Conservation (phyloP, 64 coral and sea anemone genomes). For the Actinia tenebrosa region DNA sequence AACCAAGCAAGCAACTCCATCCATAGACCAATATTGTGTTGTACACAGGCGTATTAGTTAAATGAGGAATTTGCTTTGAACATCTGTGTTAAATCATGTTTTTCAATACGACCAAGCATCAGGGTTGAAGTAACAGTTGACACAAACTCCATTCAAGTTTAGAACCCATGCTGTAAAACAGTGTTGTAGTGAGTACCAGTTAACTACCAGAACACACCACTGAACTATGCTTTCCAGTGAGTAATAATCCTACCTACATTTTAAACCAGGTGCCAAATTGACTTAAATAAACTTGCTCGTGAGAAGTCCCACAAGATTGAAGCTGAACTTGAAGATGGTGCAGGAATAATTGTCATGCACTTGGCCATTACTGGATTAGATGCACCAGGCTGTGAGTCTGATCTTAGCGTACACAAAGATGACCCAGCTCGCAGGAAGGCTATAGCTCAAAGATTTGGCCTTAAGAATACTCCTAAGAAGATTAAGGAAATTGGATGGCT, state of each 20-base stretch:
- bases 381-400: constrained; percentile 76
- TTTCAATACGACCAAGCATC: no score
- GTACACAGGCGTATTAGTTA: no score
- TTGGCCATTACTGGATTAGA: constrained; percentile 82
- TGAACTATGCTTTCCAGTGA: neutral
- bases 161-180: neutral
- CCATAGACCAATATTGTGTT: no score
- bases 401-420: constrained; percentile 63
- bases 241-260: neutral
- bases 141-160: neutral
- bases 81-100: no score
- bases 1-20: no score
- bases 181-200: neutral
- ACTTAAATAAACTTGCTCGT: constrained; percentile 64
- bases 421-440: constrained; percentile 59
- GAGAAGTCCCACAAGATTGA: constrained; percentile 98
- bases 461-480: constrained; percentile 94
- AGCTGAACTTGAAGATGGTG: constrained; percentile 91
- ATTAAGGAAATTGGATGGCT: constrained; percentile 98
- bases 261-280: constrained; percentile 80
- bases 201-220: neutral
- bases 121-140: no score
- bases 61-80: no score
- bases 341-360: constrained; percentile 85
- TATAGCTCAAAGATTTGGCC: constrained; percentile 45